A percentile compares a stretch with the other conserved stretches of the same genome.
phyloP scores from a whole-genome alignment of 2,113 vertebrate genomes.

The Halcyon malimbica region DNA sequence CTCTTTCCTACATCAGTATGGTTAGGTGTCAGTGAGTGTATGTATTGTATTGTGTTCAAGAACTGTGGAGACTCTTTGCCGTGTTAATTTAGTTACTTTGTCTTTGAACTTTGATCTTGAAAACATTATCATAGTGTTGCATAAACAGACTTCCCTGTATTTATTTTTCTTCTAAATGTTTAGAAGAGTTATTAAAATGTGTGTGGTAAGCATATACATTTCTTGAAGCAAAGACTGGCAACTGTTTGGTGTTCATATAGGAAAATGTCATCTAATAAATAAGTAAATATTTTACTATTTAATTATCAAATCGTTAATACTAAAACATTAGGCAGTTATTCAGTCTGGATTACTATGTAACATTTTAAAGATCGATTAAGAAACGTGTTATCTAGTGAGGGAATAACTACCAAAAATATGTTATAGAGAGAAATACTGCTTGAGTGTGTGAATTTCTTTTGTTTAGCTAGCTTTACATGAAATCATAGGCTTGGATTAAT shows the following conservation, averaged over 20 bases:
- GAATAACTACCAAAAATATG: background rate
- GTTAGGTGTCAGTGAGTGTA: background rate
- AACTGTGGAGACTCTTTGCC: background rate
- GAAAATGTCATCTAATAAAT: background rate
- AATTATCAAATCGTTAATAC: background rate
- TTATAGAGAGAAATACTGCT: background rate
- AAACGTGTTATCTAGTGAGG: background rate
- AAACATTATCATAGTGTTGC: background rate
- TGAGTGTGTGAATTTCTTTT: background rate
- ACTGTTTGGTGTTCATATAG: background rate
- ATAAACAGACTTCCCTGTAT: background rate
- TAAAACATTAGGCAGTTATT: background rate
- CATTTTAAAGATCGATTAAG: background rate
- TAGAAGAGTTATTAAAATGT: background rate
- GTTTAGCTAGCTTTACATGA: conserved; percentile 2
- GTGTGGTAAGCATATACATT: background rate
- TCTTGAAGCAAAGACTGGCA: background rate
- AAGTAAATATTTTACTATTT: background rate
- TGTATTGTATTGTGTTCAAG: background rate
- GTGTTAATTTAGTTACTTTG: background rate
- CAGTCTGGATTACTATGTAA: background rate
- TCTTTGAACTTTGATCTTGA: background rate
- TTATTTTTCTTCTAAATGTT: background rate
- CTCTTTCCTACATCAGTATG: background rate
- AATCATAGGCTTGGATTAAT: conserved; percentile 53